Conservation (phyloP, 2,888 invertebrate species). For the Lasioglossum pauxillum region DNA sequence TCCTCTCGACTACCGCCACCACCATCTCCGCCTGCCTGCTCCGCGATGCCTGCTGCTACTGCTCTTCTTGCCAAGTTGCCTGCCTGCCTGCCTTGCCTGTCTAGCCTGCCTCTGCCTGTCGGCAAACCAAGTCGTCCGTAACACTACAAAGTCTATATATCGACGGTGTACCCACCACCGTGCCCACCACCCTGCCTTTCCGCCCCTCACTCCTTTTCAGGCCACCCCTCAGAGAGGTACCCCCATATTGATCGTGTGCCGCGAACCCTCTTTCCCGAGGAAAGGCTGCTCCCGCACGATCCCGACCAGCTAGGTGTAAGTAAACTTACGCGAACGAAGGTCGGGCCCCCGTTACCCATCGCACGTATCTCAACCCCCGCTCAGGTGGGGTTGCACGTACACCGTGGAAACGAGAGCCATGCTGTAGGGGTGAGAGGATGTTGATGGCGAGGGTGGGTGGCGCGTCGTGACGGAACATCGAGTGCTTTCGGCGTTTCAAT, state of each 20-base stretch:
- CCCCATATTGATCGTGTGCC: conserved; percentile 81
- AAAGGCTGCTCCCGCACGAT: conserved; percentile 65
- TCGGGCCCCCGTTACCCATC: conserved; percentile 33
- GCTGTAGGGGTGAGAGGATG: conserved; percentile 20
- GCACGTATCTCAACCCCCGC: conserved; percentile 58
- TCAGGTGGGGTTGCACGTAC: conserved; percentile 22
- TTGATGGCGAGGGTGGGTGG: conserved; percentile 14
- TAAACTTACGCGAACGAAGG: conserved; percentile 75
- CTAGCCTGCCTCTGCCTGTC: conserved; percentile 72
- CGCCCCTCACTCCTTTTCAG: conserved; percentile 65
- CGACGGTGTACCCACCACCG: conserved; percentile 69
- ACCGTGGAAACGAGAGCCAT: conserved; percentile 26
- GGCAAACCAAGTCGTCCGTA: conserved; percentile 79
- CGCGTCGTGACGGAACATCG: conserved; percentile 52
- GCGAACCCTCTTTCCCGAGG: conserved; percentile 78
- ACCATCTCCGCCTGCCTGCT: conserved; percentile 60
- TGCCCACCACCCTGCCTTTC: conserved; percentile 51
- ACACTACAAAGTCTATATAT: conserved; percentile 80
- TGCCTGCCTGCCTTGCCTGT: conserved; percentile 66
- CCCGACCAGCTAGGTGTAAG: conserved; percentile 74
- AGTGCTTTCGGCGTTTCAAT: conserved; percentile 60
- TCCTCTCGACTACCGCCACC: conserved; percentile 62
- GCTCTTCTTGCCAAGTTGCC: conserved; percentile 70
- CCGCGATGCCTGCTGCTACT: conserved; percentile 31
- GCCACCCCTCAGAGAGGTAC: conserved; percentile 73